Evolutionary conservation across 2,888 invertebrate genomes (phyloP), one percentile per base, ranked within the genome.

Genomic region (Lamellibrachia satsuma): DNA sequence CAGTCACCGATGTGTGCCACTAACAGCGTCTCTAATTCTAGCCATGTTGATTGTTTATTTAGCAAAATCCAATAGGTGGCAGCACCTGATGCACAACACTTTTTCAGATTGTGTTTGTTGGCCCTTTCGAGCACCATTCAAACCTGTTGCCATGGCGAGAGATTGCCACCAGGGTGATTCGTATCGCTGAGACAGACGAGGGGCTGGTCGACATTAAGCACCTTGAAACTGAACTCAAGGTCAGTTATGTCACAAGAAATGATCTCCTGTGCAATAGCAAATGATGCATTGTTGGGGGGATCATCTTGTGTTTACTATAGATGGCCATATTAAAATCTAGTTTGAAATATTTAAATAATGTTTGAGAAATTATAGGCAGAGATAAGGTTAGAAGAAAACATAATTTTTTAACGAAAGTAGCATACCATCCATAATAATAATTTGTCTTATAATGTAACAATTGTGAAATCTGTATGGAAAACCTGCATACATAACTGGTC

Each of bases 81-180:
- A 75, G 2, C 75, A 75, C 22, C 75, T 75, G 22, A 75, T 22
- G 22, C 1, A 15, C 75, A 75, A 22, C 2, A 15, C 6, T 22
- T 75, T 75, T 75, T 52, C 97, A 97, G 92, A 97, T 98, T 39
- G 97, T 98, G 52, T 98, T 98, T 96, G 98, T 98, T 91, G 98
- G 98, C n/a, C 97, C 98, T 7, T 97, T 97, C 95, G 98, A 98
- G 95, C 98, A 98, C 95, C 97, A 98, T 96, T 97, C 98, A 93
- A 98, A 98, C 96, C 97, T 98, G 91, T 97, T 98, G 92, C 98
- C 98, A 52, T 99, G 98, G 98, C 97, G 98, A 94, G 98, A 98
- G 96, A 97, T 97, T 92, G 98, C 98, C 55, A 97, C 98, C 94
- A 97, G 98, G 97, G 98, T 98, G 97, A 93, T 98, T 93, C 97